Percentiles rank a stretch among this genome's conserved stretches.
These are phyloP conservation scores for Boleophthalmus pectinirostris DNA, from an alignment of 2,113 vertebrate species.

Conservation along the genomic window DNA sequence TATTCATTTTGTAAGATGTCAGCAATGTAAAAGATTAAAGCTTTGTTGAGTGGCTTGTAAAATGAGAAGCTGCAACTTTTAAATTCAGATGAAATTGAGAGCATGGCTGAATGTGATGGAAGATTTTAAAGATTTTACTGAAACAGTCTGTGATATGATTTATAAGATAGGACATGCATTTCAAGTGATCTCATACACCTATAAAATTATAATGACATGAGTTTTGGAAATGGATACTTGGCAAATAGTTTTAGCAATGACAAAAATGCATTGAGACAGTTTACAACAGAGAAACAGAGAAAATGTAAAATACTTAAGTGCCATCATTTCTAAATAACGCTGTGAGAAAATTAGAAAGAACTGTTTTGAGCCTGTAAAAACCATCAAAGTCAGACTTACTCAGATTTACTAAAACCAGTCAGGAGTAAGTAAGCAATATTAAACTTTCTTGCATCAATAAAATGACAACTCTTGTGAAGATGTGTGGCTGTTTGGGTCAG, in stretches of 20 bases:
- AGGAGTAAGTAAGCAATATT: not conserved
- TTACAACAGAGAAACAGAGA: not conserved
- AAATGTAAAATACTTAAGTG: not conserved
- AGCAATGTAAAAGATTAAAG: not conserved
- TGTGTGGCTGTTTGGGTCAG: constrained; percentile 15
- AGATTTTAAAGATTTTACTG: not conserved
- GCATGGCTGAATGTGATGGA: not conserved
- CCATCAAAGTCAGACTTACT: not conserved
- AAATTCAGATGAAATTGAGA: not conserved
- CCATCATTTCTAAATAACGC: not conserved
- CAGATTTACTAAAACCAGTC: not conserved
- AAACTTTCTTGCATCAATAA: not conserved
- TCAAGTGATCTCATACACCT: not conserved
- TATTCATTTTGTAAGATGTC: not conserved
- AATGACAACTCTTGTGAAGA: not conserved
- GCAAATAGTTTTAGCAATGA: not conserved
- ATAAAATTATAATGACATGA: not conserved
- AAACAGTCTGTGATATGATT: not conserved
- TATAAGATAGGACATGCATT: not conserved
- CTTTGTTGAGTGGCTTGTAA: not conserved
- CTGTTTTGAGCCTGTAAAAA: not conserved
- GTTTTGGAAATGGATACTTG: not conserved
- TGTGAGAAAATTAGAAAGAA: not conserved
- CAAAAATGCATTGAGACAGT: not conserved
- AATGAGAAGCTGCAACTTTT: not conserved